Conservation (phyloP, 2,113 vertebrate genomes). For the Salvator merianae region DNA sequence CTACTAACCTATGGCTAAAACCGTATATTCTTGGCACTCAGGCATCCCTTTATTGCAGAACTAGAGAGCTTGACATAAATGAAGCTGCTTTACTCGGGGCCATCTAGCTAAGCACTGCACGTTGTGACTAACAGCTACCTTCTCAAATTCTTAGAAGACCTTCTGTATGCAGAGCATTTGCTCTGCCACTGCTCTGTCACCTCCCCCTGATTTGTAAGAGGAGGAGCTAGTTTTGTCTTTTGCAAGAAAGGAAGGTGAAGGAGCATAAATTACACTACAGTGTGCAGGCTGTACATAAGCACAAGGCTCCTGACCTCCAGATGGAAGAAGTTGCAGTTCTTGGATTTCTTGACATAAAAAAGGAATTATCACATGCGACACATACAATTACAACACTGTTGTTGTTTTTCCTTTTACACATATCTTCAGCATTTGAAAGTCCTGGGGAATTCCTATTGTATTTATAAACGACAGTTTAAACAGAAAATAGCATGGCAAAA, state of each 20-base stretch:
- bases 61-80: background rate
- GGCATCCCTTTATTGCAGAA: background rate
- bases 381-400: slow-evolving; percentile 63
- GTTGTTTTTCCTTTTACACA: background rate
- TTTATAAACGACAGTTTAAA: slow-evolving; percentile 64
- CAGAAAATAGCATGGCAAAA: slow-evolving; percentile 62
- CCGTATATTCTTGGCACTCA: background rate
- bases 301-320: background rate
- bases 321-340: slow-evolving; percentile 3
- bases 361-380: slow-evolving; percentile 52
- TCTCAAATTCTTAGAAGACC: background rate
- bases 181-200: background rate
- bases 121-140: background rate
- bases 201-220: background rate
- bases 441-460: slow-evolving; percentile 41
- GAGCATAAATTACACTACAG: background rate
- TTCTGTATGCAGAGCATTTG: background rate
- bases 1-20: fast-evolving
- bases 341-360: slow-evolving; percentile 6
- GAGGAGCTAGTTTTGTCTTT: background rate
- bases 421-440: slow-evolving; percentile 21
- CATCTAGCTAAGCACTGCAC: background rate
- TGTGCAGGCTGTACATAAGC: background rate
- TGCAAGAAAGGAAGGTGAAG: background rate
- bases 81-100: background rate